Conservation (phyloP, 2,113 vertebrate genomes). For the Nymphicus hollandicus region DNA sequence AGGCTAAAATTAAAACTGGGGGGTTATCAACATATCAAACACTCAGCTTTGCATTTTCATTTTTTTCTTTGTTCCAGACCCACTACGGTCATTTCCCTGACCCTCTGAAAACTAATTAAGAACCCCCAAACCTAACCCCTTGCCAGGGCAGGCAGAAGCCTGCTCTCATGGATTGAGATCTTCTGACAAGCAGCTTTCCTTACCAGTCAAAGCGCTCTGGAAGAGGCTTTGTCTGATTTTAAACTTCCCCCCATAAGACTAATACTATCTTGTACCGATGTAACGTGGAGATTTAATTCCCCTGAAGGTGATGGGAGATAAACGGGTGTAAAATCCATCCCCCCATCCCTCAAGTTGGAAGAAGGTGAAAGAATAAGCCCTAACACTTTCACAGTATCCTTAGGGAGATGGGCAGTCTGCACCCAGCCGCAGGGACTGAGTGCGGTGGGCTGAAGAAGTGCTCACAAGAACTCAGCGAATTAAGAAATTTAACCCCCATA, state of each 20-base stretch:
- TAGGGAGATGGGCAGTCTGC: not conserved
- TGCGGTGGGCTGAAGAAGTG: not conserved
- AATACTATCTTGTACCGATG: not conserved
- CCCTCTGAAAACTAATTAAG: slow-evolving; percentile 43
- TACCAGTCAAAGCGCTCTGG: not conserved
- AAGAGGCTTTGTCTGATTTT: slow-evolving; percentile 15
- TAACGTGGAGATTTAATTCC: not conserved
- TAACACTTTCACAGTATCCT: not conserved
- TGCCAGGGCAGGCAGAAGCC: slow-evolving; percentile 15
- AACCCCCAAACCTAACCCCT: not conserved
- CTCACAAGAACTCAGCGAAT: not conserved
- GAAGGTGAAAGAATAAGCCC: not conserved
- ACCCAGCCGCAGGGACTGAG: not conserved
- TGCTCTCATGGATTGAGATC: not conserved
- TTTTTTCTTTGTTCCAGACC: slow-evolving; percentile 50
- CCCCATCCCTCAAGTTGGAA: not conserved
- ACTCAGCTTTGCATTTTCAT: slow-evolving; percentile 30
- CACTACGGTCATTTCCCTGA: slow-evolving; percentile 19
- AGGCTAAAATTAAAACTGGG: slow-evolving; percentile 39
- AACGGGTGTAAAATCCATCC: not conserved
- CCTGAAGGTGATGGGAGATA: not conserved
- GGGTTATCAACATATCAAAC: slow-evolving; percentile 44
- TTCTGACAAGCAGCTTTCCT: not conserved
- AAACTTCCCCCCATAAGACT: not conserved
- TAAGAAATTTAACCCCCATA: slow-evolving; percentile 22